Conservation (phyloP, 2,797 vertebrate species). For the Micromesistius poutassou region DNA sequence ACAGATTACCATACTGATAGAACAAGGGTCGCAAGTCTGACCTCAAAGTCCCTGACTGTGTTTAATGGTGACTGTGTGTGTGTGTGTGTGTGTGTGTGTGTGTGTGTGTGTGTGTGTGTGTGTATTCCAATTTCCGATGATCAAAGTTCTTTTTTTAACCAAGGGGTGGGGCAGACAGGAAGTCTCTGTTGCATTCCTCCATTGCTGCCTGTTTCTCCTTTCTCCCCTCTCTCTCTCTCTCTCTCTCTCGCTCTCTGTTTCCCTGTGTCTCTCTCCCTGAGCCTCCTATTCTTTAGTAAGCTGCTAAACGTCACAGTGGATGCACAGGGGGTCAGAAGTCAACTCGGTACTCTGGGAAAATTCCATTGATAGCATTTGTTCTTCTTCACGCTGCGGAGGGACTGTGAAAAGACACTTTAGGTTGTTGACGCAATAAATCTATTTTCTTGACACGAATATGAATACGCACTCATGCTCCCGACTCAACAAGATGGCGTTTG, state of each 20-base stretch:
- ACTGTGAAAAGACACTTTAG: background rate
- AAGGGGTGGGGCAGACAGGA: slow-evolving; percentile 23
- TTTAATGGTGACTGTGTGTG: slow-evolving; percentile 13
- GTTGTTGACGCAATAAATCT: background rate
- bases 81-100: slow-evolving; percentile 13
- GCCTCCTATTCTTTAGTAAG: slow-evolving; percentile 59
- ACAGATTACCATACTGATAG: slow-evolving; percentile 59
- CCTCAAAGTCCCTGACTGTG: slow-evolving; percentile 26
- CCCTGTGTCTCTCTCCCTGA: slow-evolving; percentile 41
- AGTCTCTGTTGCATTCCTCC: slow-evolving; percentile 36
- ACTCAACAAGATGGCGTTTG: background rate
- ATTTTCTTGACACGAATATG: background rate
- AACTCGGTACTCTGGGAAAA: slow-evolving; percentile 57
- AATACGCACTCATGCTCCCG: background rate
- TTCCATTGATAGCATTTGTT: slow-evolving; percentile 33
- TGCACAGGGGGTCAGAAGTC: slow-evolving; percentile 68
- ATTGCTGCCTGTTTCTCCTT: slow-evolving; percentile 23
- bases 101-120: slow-evolving; percentile 11
- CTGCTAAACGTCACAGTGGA: slow-evolving; percentile 66
- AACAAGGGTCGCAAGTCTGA: slow-evolving; percentile 42
- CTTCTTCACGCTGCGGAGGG: slow-evolving; percentile 6
- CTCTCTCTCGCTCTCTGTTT: slow-evolving; percentile 16
- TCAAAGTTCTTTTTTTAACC: slow-evolving; percentile 58
- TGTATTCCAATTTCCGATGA: slow-evolving; percentile 50
- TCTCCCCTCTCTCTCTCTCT: slow-evolving; percentile 22